A percentile compares a stretch with the other conserved stretches of the same genome.
These are phyloP conservation scores for fruit fly (Drosophila melanogaster) DNA, from an alignment of 1,140 invertebrate genomes.

Conservation along the genomic window Release_6_plus_ISO1_MT NT_037436.4:2335001-2335500, in stretches of 20 bases:
- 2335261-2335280: constrained; percentile 41
- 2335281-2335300: constrained; percentile 45
- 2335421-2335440: constrained; percentile 38
- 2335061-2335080: constrained; percentile 46
- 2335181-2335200: constrained; percentile 29
- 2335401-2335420: constrained; percentile 30
- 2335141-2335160: constrained; percentile 58
- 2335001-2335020: constrained; percentile 8
- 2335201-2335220: constrained; percentile 19
- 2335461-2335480: constrained; percentile 33
- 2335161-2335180: neutral
- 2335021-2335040: constrained; percentile 4
- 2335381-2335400: constrained; percentile 2
- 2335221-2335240: constrained; percentile 5
- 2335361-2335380: constrained; percentile 14
- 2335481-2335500: constrained; percentile 7
- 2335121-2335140: constrained; percentile 33
- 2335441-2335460: constrained; percentile 39
- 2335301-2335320: constrained; percentile 51
- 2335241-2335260: constrained; percentile 1
- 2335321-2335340: constrained; percentile 25
- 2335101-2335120: constrained; percentile 44
- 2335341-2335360: neutral
- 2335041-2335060: constrained; percentile 24
- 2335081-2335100: constrained; percentile 61